Evolutionary conservation across 2,797 vertebrate species (phyloP).

Genomic region (Eulemur mongoz): DNA sequence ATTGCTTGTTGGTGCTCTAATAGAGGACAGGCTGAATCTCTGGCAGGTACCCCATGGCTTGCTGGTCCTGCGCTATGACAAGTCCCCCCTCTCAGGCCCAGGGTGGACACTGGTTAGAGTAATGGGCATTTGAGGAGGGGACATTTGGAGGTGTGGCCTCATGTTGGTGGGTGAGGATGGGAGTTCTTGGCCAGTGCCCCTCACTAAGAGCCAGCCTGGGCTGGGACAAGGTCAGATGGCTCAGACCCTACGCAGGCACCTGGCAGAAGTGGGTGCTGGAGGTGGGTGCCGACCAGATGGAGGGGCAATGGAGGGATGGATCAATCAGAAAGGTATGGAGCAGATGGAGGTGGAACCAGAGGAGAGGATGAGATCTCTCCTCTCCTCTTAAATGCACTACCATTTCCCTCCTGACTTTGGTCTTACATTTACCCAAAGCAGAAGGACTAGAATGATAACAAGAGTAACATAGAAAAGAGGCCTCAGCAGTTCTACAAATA

Average conservation of each 20-base stretch:
- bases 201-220: neutral
- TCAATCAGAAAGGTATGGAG: neutral
- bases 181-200: neutral
- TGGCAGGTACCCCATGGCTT: too few species aligned
- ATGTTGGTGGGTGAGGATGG: neutral
- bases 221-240: neutral
- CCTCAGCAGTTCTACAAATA: neutral
- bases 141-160: neutral
- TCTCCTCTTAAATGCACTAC: neutral
- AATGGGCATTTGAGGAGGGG: neutral
- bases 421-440: neutral
- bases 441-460: neutral
- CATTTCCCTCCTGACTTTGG: neutral
- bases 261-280: neutral
- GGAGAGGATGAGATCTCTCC: neutral
- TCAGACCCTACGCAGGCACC: too few species aligned
- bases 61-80: too few species aligned
- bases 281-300: neutral
- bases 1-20: too few species aligned
- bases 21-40: too few species aligned
- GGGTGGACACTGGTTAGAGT: neutral
- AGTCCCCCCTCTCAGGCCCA: too few species aligned
- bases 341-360: neutral
- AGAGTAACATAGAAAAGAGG: neutral
- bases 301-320: too few species aligned